phyloP scores from a whole-genome alignment of 2,888 invertebrate genomes.

The Acanthosepion esculentum region DNA sequence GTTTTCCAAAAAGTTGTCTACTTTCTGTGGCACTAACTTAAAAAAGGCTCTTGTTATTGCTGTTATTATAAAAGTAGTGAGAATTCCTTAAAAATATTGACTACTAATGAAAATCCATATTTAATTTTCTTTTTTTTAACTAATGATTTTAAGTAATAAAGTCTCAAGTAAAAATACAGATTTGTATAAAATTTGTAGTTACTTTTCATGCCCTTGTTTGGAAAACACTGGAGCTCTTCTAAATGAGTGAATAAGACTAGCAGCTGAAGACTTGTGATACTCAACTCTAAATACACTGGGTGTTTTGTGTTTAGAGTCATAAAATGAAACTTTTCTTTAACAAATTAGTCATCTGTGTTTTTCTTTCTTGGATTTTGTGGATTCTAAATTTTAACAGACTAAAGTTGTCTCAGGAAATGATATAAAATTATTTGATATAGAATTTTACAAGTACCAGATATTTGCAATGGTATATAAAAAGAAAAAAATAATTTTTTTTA shows the following conservation, averaged over 20 bases:
- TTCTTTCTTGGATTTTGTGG: neutral
- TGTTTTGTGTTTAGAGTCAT: neutral
- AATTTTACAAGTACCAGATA: no score
- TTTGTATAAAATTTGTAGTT: neutral
- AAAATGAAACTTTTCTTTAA: neutral
- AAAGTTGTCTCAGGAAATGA: no score
- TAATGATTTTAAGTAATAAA: neutral
- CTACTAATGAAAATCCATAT: neutral
- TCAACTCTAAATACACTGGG: neutral
- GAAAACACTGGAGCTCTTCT: neutral
- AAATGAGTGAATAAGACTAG: neutral
- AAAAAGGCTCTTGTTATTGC: neutral
- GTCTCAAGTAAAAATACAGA: neutral
- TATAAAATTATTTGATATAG: no score
- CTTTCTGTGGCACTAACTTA: neutral
- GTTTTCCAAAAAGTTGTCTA: neutral
- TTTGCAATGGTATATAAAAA: no score
- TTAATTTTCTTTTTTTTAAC: no score
- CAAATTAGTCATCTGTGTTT: neutral
- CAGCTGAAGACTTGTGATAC: neutral
- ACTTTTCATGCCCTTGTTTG: neutral
- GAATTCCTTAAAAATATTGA: neutral
- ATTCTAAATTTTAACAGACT: neutral
- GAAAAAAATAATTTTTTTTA: no score
- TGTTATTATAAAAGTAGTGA: neutral